Evolutionary conservation across 2,888 invertebrate genomes (phyloP), one percentile per base, ranked within the genome.

Genomic region (Caenorhabditis doughertyi): DNA sequence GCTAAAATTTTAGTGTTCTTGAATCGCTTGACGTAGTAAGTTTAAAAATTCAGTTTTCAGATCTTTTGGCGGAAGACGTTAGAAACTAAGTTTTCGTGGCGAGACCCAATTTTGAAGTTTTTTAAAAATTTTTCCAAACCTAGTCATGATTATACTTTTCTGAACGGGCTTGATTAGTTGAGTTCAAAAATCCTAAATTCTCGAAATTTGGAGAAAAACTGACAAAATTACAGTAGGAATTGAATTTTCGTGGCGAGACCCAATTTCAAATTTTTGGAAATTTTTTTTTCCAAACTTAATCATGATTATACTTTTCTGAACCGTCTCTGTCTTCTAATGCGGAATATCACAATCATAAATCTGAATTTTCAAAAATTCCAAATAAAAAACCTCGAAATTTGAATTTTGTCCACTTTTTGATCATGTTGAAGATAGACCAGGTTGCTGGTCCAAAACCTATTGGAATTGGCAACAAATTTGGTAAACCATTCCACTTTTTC

Each of bases 401-500:
- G 51, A 60, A 72, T 72, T 23, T 8, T 49, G 23, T 72, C 51
- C 4, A 44, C 16, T 51, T 79, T 58, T 16, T 79, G 64, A 27
- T 53, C 39, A 8, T 72, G 42, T 25, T 72, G 71, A 18, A 13
- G 0, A 23, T 35, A 65, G 3, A 65, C 72, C n/a, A 81, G 42
- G 9, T 74, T 71, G 2, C 49, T 58, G 1, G 74, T 81, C 74
- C 68, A 74, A 25, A 60, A 81, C 13, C 70, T 62, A 74, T 81
- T 81, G 2, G 70, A 74, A 56, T 74, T 81, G 18, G 81, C 67
- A 9, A 71, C 51, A 25, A 72, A 71, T 51, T 23, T 60, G 0
- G 65, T 56, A 49, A 58, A 79, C 55, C 64, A 79, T 64, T 70
- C 71, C 11, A 56, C 71, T 58, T 71, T 79, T 58, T 79, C 71